Evolutionary conservation across 1,140 invertebrate genomes (phyloP).

Genomic region (Periplaneta americana): DNA sequence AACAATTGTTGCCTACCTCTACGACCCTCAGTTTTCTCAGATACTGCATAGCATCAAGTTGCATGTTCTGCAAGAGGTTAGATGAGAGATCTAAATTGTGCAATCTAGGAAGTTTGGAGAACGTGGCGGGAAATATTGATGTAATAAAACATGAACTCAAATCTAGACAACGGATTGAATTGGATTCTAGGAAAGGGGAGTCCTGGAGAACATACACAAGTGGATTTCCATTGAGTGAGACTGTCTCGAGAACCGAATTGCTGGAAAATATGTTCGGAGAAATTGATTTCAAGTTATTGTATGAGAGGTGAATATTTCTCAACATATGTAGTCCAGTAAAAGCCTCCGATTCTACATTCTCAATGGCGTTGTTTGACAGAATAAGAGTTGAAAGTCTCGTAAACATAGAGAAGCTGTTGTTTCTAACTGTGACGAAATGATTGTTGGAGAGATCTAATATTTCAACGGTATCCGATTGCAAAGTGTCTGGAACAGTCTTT

Average conservation of each 20-base stretch:
- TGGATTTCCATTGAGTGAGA: background rate
- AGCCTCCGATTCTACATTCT: background rate
- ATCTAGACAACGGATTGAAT: background rate
- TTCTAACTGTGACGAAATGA: background rate
- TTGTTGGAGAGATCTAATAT: background rate
- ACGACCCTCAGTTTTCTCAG: background rate
- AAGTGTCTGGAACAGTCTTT: background rate
- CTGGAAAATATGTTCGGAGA: background rate
- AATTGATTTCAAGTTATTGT: background rate
- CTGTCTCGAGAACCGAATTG: background rate
- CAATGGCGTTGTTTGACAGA: background rate
- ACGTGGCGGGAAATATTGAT: background rate
- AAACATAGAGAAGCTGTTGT: background rate
- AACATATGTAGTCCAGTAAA: background rate
- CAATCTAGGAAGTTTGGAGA: background rate
- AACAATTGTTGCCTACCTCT: background rate
- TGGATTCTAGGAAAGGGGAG: background rate
- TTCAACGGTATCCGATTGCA: background rate
- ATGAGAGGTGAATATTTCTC: background rate
- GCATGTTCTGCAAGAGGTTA: background rate
- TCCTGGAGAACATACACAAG: background rate
- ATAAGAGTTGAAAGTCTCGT: background rate
- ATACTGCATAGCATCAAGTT: background rate
- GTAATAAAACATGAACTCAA: background rate
- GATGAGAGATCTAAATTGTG: background rate